Percentiles rank a stretch among this genome's conserved stretches.
phyloP scores from a whole-genome alignment of 2,113 vertebrate genomes.

The Labeo catla region DNA sequence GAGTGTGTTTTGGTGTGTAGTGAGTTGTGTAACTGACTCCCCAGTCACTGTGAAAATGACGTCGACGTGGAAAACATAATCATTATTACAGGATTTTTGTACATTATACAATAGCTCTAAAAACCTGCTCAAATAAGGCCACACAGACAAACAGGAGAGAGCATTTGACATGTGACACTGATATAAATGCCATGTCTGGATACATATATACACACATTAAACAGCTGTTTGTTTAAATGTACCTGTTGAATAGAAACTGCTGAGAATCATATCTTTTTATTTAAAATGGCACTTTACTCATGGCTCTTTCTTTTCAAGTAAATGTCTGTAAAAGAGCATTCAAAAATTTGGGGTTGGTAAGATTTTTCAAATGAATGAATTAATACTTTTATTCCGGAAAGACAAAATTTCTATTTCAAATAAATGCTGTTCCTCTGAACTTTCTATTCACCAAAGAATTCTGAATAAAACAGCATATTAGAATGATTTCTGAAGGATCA shows the following conservation, averaged over 20 bases:
- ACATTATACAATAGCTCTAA: constrained; percentile 27
- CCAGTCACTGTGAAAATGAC: constrained; percentile 19
- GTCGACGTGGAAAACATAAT: neutral
- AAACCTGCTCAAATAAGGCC: constrained; percentile 9
- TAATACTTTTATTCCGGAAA: neutral
- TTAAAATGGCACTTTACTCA: neutral
- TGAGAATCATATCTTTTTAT: neutral
- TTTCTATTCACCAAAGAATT: neutral
- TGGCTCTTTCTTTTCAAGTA: neutral
- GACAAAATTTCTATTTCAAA: neutral
- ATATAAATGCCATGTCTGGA: constrained; percentile 21
- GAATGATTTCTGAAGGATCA: neutral
- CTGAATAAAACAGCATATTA: neutral
- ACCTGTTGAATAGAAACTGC: neutral
- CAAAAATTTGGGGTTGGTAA: neutral
- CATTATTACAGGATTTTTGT: constrained; percentile 31
- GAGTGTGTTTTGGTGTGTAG: constrained; percentile 35
- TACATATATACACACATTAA: constrained; percentile 53
- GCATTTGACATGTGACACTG: constrained; percentile 33
- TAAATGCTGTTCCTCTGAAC: neutral
- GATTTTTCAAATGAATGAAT: neutral
- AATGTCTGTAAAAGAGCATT: neutral
- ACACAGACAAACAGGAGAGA: constrained; percentile 33
- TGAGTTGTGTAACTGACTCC: constrained; percentile 36
- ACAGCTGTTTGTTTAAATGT: neutral